Evolutionary conservation across 2,797 vertebrate genomes (phyloP).

Genomic region (Platyrinchus mystaceus): DNA sequence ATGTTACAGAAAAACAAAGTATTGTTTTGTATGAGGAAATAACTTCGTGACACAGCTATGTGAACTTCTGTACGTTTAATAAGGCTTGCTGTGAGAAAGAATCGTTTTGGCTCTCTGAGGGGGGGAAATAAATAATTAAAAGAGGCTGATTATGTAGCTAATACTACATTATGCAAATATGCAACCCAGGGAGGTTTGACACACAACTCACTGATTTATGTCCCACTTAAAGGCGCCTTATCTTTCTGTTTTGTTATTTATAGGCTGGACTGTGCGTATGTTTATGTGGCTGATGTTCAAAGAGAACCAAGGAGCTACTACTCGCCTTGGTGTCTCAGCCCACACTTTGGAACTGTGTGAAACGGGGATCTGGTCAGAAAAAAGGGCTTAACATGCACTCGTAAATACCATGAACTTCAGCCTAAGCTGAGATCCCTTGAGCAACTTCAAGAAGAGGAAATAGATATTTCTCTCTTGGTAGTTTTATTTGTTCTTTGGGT

Average conservation of each 20-base stretch:
- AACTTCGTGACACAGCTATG: neutral
- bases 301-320: neutral
- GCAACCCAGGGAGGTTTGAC: neutral
- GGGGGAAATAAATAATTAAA: slow-evolving; percentile 16
- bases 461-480: neutral
- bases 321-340: neutral
- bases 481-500: neutral
- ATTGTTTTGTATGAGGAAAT: neutral
- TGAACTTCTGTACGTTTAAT: neutral
- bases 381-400: neutral
- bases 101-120: neutral
- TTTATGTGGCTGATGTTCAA: neutral
- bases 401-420: neutral
- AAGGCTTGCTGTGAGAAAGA: slow-evolving; percentile 31
- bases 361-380: neutral
- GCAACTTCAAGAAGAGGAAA: neutral
- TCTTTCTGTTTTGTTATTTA: slow-evolving; percentile 4
- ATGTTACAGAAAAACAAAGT: neutral
- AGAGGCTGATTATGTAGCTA: neutral
- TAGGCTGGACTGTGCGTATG: neutral
- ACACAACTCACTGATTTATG: neutral
- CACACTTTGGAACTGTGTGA: neutral
- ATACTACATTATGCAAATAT: slow-evolving; percentile 40
- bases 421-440: neutral
- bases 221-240: neutral